These are phyloP conservation scores for Anthoscopus minutus DNA, from an alignment of 2,113 vertebrate genomes.

Conservation along the genomic window DNA sequence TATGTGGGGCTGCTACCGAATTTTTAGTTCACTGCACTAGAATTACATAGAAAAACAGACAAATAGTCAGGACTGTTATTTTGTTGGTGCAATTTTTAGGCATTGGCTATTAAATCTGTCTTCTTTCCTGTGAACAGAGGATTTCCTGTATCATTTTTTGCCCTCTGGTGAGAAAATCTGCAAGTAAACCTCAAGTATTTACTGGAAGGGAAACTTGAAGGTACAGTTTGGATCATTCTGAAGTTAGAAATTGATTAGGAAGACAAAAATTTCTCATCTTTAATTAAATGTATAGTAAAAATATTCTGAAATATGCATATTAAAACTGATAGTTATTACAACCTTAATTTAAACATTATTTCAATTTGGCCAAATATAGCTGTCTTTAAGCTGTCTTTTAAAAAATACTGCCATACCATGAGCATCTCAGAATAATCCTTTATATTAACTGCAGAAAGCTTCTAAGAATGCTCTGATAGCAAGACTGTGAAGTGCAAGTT, in stretches of 20 bases:
- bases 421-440: conserved; percentile 50
- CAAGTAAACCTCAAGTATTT: neutral
- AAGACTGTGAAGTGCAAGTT: conserved; percentile 69
- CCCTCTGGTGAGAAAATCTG: neutral
- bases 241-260: neutral
- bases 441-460: conserved; percentile 70
- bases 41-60: neutral
- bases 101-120: neutral
- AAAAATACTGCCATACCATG: neutral
- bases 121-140: neutral
- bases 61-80: neutral
- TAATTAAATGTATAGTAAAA: neutral
- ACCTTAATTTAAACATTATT: neutral
- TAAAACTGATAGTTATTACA: neutral
- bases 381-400: conserved; percentile 2
- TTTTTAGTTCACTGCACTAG: neutral
- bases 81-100: neutral
- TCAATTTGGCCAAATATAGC: neutral
- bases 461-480: conserved; percentile 64
- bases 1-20: neutral
- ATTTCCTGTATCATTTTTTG: neutral
- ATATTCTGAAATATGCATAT: neutral
- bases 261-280: neutral
- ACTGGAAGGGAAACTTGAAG: neutral
- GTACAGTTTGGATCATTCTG: neutral